Conservation (phyloP, 2,113 vertebrate genomes). For the Protobothrops mucrosquamatus region DNA sequence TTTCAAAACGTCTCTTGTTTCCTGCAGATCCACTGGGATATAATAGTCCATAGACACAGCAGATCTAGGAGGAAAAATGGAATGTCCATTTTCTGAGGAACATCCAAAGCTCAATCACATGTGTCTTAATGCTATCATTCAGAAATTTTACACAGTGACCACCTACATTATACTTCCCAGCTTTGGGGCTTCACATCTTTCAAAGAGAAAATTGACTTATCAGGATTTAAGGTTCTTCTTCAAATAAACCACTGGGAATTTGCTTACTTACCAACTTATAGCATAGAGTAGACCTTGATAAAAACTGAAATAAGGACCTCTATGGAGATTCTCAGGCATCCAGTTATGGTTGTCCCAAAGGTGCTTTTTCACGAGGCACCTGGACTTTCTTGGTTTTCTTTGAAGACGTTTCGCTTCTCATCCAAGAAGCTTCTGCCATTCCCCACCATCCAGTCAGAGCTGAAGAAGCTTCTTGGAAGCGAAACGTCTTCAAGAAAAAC, state of each 20-base stretch:
- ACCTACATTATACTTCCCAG: neutral
- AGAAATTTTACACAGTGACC: neutral
- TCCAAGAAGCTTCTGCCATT: too few species aligned
- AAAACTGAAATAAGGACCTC: neutral
- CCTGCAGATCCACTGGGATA: slow-evolving; percentile 49
- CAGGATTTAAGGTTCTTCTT: neutral
- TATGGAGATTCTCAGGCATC: too few species aligned
- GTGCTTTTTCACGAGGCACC: too few species aligned
- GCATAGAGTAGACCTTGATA: neutral
- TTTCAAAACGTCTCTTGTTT: slow-evolving; percentile 52
- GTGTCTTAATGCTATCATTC: neutral
- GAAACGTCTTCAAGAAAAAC: too few species aligned
- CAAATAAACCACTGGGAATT: neutral
- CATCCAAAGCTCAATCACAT: too few species aligned
- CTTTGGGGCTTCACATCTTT: neutral
- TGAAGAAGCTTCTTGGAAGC: too few species aligned
- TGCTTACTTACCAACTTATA: neutral
- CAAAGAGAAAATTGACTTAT: neutral
- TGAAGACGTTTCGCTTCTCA: too few species aligned
- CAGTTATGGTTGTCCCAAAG: too few species aligned
- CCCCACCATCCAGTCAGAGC: too few species aligned
- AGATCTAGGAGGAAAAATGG: slow-evolving; percentile 17
- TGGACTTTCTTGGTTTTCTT: too few species aligned
- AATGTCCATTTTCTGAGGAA: too few species aligned
- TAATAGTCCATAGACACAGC: neutral